Percentiles rank a stretch among this genome's conserved stretches.
phyloP scores from a whole-genome alignment of 2,113 vertebrate genomes.

The Corythoichthys haematopterus region DNA sequence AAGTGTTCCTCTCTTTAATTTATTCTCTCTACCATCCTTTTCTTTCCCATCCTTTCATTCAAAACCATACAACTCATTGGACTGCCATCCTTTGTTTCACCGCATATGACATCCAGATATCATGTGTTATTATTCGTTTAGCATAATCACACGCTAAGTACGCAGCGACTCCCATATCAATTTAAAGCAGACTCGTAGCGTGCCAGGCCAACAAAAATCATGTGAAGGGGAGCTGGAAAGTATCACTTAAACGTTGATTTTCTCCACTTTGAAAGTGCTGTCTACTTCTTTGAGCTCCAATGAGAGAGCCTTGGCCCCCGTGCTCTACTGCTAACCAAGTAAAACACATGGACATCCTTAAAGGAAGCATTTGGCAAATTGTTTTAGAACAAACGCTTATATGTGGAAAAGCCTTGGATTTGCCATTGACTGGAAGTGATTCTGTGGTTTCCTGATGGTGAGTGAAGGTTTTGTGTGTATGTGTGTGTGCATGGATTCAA shows the following conservation, averaged over 20 bases:
- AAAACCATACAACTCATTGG: not conserved
- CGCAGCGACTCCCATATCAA: constrained; percentile 31
- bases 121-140: constrained; percentile 39
- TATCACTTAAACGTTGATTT: constrained; percentile 48
- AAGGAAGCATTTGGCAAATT: constrained; percentile 73
- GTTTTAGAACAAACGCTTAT: constrained; percentile 62
- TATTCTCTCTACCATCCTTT: not conserved
- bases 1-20: not conserved
- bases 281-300: constrained; percentile 32
- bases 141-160: constrained; percentile 47
- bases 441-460: constrained; percentile 54
- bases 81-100: not conserved
- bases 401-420: constrained; percentile 67
- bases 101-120: constrained; percentile 9
- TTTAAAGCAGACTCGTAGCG: constrained; percentile 27
- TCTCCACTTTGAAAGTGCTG: constrained; percentile 49
- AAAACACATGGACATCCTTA: constrained; percentile 69
- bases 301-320: constrained; percentile 34
- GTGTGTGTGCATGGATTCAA: constrained; percentile 10
- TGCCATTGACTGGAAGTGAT: constrained; percentile 56
- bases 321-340: constrained; percentile 57
- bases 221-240: constrained; percentile 49
- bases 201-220: constrained; percentile 43
- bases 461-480: constrained; percentile 40
- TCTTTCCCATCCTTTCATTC: not conserved